Percentiles rank a stretch among this genome's conserved stretches.
Evolutionary conservation across 1,140 invertebrate genomes (phyloP).

Genomic region (Bilobella aurantiaca): DNA sequence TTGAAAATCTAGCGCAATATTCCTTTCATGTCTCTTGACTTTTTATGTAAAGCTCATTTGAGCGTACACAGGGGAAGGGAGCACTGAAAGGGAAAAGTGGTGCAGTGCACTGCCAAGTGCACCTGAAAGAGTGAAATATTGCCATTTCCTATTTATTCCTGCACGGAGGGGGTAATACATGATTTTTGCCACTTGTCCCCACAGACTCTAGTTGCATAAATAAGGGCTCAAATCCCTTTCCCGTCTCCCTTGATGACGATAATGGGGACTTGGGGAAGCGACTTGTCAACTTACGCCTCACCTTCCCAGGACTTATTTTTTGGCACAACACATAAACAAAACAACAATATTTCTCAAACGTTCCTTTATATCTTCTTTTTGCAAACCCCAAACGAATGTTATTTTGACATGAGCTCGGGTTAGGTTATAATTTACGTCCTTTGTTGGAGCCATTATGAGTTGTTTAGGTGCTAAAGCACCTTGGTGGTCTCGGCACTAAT

Average conservation of each 20-base stretch:
- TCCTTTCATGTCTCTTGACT: no score
- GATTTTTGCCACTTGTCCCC: neutral
- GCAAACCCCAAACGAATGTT: neutral
- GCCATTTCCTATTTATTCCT: neutral
- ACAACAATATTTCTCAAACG: neutral
- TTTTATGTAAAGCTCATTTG: no score
- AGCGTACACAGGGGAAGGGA: neutral
- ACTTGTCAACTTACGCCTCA: neutral
- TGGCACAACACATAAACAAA: neutral
- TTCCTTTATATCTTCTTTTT: neutral
- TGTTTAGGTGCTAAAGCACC: neutral
- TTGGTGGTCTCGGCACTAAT: neutral
- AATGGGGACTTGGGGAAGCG: neutral
- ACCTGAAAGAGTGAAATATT: neutral
- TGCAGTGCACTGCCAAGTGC: neutral
- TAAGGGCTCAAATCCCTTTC: neutral
- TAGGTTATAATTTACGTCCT: neutral
- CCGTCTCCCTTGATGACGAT: neutral
- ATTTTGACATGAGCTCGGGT: neutral
- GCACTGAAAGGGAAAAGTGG: no score
- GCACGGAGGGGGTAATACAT: neutral
- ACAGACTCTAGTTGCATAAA: neutral
- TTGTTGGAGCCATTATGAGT: neutral
- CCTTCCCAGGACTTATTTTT: neutral
- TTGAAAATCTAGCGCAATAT: no score